These are phyloP conservation scores for Hypena proboscidalis DNA, from an alignment of 2,888 invertebrate genomes.

Conservation along the genomic window DNA sequence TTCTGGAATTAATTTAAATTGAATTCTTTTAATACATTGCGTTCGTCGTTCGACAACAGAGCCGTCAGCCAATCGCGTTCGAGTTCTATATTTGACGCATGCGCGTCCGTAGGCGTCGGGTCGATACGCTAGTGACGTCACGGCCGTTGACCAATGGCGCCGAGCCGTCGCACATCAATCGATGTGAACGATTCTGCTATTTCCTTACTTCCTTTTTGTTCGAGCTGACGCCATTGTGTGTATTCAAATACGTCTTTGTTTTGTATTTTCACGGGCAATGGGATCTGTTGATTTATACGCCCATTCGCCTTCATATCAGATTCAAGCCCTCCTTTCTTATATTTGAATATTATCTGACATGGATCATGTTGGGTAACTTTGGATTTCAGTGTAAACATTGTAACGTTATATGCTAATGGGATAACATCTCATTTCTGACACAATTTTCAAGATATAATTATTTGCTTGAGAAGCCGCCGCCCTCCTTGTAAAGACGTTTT, in stretches of 20 bases:
- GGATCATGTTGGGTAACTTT: no score
- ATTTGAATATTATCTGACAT: background rate
- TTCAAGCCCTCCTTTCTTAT: background rate
- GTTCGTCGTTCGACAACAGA: conserved; percentile 53
- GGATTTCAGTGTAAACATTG: no score
- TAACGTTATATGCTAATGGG: no score
- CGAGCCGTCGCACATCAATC: conserved; percentile 72
- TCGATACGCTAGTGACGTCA: conserved; percentile 80
- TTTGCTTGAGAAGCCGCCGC: no score
- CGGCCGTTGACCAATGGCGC: conserved; percentile 74
- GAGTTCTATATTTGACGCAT: conserved; percentile 61
- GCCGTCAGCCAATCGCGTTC: conserved; percentile 62
- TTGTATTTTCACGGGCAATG: conserved; percentile 54
- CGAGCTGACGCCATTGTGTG: conserved; percentile 42
- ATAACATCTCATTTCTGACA: no score
- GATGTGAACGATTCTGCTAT: conserved; percentile 68
- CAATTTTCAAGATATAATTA: no score
- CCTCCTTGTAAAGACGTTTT: no score
- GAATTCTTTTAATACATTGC: conserved; percentile 54
- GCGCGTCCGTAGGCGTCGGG: conserved; percentile 76
- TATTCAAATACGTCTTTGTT: conserved; percentile 37
- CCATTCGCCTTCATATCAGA: background rate
- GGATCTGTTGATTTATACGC: conserved; percentile 17
- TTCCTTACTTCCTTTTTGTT: conserved; percentile 43
- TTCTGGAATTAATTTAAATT: conserved; percentile 40